A percentile compares a stretch with the other conserved stretches of the same genome.
These are phyloP conservation scores for Trematocara variabile DNA, from an alignment of 2,113 vertebrate species.

Conservation along the genomic window DNA sequence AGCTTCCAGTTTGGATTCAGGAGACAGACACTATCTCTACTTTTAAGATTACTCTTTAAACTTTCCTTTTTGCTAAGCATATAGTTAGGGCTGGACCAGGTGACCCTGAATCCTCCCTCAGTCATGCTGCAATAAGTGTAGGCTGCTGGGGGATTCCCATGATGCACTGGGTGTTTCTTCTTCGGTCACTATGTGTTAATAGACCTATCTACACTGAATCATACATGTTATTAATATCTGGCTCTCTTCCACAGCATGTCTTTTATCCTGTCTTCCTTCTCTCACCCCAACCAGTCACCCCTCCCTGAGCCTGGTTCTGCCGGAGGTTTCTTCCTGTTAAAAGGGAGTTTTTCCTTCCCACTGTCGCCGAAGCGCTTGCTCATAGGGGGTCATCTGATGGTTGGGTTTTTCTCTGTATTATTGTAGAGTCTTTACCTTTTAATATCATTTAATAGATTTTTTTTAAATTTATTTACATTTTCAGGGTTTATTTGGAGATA, in stretches of 20 bases:
- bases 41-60: background rate
- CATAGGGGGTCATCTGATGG: background rate
- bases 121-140: background rate
- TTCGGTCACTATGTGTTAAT: background rate
- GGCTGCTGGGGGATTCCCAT: background rate
- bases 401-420: background rate
- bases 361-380: background rate
- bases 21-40: too few relatives aligned
- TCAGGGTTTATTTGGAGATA: background rate
- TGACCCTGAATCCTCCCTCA: background rate
- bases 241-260: background rate
- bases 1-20: background rate
- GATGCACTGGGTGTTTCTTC: background rate
- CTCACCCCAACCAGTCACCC: background rate
- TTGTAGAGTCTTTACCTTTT: background rate
- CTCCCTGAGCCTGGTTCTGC: background rate
- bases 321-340: background rate
- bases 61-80: background rate
- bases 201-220: background rate
- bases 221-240: background rate
- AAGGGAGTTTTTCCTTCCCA: background rate
- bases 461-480: fast-evolving
- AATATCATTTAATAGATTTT: background rate
- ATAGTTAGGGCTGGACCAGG: background rate
- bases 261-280: background rate